A percentile compares a stretch with the other conserved stretches of the same genome.
Conservation (phyloP, 1,140 invertebrate genomes). For the Bombus pyrosoma region DNA sequence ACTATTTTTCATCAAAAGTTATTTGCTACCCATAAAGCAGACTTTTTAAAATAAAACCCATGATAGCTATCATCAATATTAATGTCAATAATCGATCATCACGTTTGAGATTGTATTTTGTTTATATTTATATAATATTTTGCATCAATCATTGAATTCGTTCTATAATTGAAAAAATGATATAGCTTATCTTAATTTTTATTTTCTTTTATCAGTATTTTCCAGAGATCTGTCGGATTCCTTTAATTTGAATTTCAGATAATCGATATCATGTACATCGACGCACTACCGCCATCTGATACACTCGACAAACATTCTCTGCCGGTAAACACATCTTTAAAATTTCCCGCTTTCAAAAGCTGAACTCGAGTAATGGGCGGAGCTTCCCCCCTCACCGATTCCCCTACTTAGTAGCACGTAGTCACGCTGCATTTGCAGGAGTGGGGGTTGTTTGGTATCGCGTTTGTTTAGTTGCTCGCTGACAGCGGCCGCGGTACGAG, state of each 20-base stretch:
- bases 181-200: not conserved
- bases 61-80: not conserved
- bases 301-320: not conserved
- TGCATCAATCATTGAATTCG: too few species aligned
- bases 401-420: conserved; percentile 70
- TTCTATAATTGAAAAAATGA: not conserved
- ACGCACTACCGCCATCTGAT: conserved; percentile 29
- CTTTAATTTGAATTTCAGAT: not conserved
- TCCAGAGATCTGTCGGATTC: not conserved
- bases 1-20: not conserved
- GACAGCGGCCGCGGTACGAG: conserved; percentile 78
- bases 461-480: conserved; percentile 82
- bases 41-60: not conserved
- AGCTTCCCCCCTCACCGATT: not conserved
- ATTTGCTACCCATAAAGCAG: too few species aligned
- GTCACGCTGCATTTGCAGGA: conserved; percentile 67
- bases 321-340: conserved; percentile 30
- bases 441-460: conserved; percentile 76
- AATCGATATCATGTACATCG: not conserved
- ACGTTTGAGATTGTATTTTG: not conserved
- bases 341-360: conserved; percentile 36
- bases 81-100: not conserved
- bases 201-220: not conserved
- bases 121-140: not conserved
- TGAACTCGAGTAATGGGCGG: conserved; percentile 33